phyloP scores from a whole-genome alignment of 2,113 vertebrate genomes.

The Kobus ellipsiprymnus region DNA sequence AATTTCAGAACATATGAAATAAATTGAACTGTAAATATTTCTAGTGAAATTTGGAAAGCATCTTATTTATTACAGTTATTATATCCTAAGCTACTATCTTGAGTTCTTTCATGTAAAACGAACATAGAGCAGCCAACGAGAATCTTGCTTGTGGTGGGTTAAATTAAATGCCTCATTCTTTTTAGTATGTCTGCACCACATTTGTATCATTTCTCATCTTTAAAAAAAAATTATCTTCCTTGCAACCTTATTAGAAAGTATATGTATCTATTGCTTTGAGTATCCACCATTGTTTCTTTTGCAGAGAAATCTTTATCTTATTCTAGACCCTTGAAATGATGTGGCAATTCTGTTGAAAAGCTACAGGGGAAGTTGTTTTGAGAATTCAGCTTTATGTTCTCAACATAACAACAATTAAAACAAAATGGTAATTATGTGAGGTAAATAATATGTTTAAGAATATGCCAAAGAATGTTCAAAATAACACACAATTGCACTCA shows the following conservation, averaged over 20 bases:
- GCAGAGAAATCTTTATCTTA: neutral
- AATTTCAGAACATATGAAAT: conserved; percentile 28
- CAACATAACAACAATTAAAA: neutral
- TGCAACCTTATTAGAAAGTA: neutral
- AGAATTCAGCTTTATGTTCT: neutral
- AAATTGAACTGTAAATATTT: conserved; percentile 9
- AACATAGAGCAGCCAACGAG: neutral
- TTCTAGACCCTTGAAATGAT: neutral
- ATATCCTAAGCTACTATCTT: neutral
- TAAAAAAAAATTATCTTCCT: neutral
- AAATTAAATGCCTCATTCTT: neutral
- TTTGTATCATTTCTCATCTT: neutral
- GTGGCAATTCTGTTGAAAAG: neutral
- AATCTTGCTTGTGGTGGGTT: neutral
- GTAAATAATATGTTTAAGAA: neutral
- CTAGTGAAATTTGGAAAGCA: neutral
- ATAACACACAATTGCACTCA: neutral
- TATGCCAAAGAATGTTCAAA: neutral
- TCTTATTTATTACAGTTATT: conserved; percentile 1
- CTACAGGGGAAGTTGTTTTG: neutral
- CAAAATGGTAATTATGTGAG: neutral
- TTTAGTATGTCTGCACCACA: neutral
- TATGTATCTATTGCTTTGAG: neutral
- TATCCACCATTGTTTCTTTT: neutral
- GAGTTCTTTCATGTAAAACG: neutral